These are phyloP conservation scores for Falco punctatus DNA, from an alignment of 2,113 vertebrate species.

Conservation along the genomic window DNA sequence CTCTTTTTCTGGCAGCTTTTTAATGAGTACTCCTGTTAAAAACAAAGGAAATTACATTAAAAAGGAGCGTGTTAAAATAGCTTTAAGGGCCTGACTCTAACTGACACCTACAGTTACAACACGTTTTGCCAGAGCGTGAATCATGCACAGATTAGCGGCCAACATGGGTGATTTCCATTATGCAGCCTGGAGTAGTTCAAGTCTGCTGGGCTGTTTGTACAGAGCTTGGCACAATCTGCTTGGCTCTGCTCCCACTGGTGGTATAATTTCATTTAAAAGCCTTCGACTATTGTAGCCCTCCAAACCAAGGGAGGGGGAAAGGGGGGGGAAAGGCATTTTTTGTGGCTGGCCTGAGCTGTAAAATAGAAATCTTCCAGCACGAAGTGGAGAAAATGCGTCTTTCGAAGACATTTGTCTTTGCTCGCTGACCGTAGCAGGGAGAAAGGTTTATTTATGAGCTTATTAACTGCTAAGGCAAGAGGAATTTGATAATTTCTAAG, in stretches of 20 bases:
- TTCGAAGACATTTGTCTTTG: background rate
- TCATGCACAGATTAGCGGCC: conserved; percentile 15
- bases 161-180: conserved; percentile 31
- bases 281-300: background rate
- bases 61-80: background rate
- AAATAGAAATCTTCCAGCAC: background rate
- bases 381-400: background rate
- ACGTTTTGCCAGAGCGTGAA: conserved; percentile 44
- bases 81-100: background rate
- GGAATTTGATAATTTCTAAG: background rate
- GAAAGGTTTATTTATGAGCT: background rate
- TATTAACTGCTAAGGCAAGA: background rate
- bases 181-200: background rate
- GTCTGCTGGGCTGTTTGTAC: background rate
- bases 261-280: background rate
- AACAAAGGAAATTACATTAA: background rate
- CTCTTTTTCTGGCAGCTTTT: background rate
- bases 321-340: background rate
- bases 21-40: background rate
- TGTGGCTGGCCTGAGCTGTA: fast-evolving
- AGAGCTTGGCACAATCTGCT: background rate
- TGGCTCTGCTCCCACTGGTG: background rate
- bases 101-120: background rate
- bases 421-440: background rate
- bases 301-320: background rate